Percentiles rank a stretch among this genome's conserved stretches.
Conservation (phyloP, 2,797 vertebrate genomes). For the Merluccius polli region DNA sequence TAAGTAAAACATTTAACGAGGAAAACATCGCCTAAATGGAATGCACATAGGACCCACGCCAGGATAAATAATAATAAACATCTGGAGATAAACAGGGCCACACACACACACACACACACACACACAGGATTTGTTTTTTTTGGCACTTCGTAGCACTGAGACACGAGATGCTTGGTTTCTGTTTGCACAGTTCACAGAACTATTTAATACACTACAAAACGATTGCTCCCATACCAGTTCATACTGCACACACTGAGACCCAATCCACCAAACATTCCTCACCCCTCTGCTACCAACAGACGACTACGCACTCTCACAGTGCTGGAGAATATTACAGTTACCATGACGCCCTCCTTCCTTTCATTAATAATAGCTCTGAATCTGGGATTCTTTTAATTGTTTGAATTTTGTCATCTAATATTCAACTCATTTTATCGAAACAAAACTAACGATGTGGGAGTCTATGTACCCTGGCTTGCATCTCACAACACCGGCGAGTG, state of each 20-base stretch:
- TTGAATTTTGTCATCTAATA: not conserved
- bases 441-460: not conserved
- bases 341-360: not conserved
- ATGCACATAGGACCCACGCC: not conserved
- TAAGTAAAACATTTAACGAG: not conserved
- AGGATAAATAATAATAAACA: not conserved
- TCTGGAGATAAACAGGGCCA: too few relatives aligned
- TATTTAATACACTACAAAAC: constrained; percentile 48
- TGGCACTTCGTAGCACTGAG: constrained; percentile 8
- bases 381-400: not conserved
- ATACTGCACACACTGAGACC: constrained; percentile 50
- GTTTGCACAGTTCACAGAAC: constrained; percentile 44
- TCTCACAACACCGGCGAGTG: not conserved
- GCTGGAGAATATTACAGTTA: constrained; percentile 3
- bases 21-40: not conserved
- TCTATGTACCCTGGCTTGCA: not conserved
- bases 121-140: not conserved
- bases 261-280: constrained; percentile 55
- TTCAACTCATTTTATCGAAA: not conserved
- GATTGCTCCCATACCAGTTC: constrained; percentile 4
- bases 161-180: constrained; percentile 30
- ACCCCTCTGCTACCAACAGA: constrained; percentile 32
- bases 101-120: constrained; percentile 7
- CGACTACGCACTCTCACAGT: not conserved
- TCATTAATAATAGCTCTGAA: not conserved